Base-by-base conservation (phyloP, 1,140 invertebrate species). In the Colletes latitarsis region DNA sequence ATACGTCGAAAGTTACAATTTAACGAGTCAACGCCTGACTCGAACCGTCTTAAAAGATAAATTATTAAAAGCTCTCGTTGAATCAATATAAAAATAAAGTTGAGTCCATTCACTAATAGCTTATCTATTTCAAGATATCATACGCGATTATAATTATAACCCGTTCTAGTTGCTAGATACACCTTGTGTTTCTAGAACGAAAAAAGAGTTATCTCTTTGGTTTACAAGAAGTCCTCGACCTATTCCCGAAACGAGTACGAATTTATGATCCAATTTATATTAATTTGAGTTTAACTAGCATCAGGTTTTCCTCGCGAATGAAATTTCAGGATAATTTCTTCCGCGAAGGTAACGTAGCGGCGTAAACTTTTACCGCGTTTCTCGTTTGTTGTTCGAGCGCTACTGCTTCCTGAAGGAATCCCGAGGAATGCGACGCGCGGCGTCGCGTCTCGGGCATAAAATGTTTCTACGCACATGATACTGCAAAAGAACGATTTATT, bases 401-500 rank as follows among this genome's bases (percentile, higher is more conserved):
- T 52, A 67, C 67, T 60, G 52, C 67, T 71, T 55, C 30, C 60
- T 63, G 60, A n/a, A 19, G 4, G 12, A 9, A n/a, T n/a, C 15
- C 4, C 12, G 15, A 46, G 39, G 77, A 57, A 79, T 64, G 49
- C 69, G 5, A n/a, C 41, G n/a, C 19, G 39, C 49, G 60, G 15
- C 8, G 15, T 0, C 15, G 49, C 19, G 17, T 30, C 57, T 39
- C n/a, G 46, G 55, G 68, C n/a, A n/a, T 43, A 79, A 82, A 53
- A 70, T 60, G 60, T 71, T 53, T 71, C 66, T 85, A 77, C 57
- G 66, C 64, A 81, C n/a, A 53, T 49, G 68, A 80, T 86, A 81
- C 72, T 53, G 63, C 60, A 86, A 87, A 77, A 83, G 74, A 15
- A 70, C 4, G 76, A 85, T 83, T 71, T 70, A 76, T 82, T 43